Evolutionary conservation across 2,797 vertebrate species (phyloP).

Genomic region (Bradypus variegatus): DNA sequence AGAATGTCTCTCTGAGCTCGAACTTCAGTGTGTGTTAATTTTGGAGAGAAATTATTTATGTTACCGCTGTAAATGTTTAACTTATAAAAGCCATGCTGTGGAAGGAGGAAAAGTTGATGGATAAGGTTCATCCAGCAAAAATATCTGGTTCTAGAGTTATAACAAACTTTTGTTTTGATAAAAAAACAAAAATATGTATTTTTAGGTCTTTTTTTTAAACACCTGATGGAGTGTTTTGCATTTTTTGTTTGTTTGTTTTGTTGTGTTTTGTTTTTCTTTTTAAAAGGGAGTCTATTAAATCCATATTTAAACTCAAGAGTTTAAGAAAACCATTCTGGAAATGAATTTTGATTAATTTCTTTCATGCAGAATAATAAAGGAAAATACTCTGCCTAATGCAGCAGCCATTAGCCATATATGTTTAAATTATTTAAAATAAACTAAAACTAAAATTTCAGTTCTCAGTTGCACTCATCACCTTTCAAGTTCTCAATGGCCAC

Average conservation of each 20-base stretch:
- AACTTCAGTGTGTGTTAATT: conserved; percentile 48
- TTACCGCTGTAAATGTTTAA: conserved; percentile 59
- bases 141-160: conserved; percentile 44
- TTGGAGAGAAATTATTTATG: conserved; percentile 60
- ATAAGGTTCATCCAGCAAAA: conserved; percentile 43
- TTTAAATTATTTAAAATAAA: conserved; percentile 28
- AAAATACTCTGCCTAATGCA: neutral
- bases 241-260: neutral
- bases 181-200: conserved; percentile 52
- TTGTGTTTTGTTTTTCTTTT: conserved; percentile 11
- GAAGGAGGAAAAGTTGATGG: conserved; percentile 26
- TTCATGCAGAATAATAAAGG: neutral
- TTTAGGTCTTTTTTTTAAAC: neutral
- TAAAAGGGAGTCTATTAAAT: conserved; percentile 21
- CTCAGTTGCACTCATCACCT: neutral
- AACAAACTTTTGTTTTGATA: conserved; percentile 54
- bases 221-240: conserved; percentile 5
- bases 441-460: conserved; percentile 21
- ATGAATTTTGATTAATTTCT: conserved; percentile 45
- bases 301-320: conserved; percentile 21
- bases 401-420: neutral
- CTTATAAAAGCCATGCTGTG: conserved; percentile 49
- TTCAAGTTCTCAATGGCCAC: neutral
- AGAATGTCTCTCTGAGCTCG: neutral
- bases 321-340: neutral